phyloP scores from a whole-genome alignment of 2,888 invertebrate species.

The Prenolepis imparis region DNA sequence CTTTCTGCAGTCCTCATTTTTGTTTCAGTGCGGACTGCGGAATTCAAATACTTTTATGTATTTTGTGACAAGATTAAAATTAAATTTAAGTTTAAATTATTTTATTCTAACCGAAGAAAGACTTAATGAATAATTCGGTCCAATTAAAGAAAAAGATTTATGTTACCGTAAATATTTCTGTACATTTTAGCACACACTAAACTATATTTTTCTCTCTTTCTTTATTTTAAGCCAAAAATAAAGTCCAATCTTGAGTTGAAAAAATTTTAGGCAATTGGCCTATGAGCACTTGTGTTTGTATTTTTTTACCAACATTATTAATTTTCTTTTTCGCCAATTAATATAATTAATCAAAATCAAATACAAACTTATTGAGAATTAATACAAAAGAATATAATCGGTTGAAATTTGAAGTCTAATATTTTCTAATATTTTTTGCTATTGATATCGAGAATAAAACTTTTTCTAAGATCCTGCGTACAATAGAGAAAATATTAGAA shows the following conservation, averaged over 20 bases:
- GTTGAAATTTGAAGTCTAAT: background rate
- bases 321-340: background rate
- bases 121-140: too few species aligned
- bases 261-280: too few species aligned
- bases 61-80: slow-evolving; percentile 2
- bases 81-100: background rate
- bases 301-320: background rate
- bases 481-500: too few species aligned
- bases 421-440: background rate
- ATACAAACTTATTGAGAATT: background rate
- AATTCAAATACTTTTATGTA: background rate
- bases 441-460: background rate
- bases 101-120: background rate
- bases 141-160: too few species aligned
- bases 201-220: too few species aligned
- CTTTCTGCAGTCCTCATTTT: background rate
- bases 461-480: too few species aligned
- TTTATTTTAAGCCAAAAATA: too few species aligned
- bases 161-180: too few species aligned
- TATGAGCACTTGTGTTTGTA: too few species aligned
- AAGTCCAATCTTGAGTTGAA: too few species aligned
- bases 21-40: background rate
- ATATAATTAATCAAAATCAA: background rate
- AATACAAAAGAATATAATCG: background rate
- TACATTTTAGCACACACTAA: too few species aligned